A percentile compares a stretch with the other conserved stretches of the same genome.
These are phyloP conservation scores for Scaptodrosophila lebanonensis DNA, from an alignment of 1,140 invertebrate genomes.

Conservation along the genomic window DNA sequence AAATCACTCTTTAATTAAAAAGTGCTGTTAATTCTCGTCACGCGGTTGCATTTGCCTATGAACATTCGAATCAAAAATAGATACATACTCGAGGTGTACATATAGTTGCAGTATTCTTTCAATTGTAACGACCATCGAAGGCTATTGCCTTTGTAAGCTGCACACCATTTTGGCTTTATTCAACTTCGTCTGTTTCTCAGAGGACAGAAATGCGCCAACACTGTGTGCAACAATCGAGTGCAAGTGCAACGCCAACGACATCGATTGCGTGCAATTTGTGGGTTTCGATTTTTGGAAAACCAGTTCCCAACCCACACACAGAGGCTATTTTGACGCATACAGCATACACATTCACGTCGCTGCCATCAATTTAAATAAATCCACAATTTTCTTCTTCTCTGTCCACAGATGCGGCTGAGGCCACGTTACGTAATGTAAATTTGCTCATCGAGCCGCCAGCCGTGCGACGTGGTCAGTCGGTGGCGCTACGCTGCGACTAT, in stretches of 20 bases:
- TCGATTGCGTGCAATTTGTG: constrained; percentile 39
- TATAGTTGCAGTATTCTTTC: too few species aligned
- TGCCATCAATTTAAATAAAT: constrained; percentile 56
- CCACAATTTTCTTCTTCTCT: constrained; percentile 16
- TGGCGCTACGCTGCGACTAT: constrained; percentile 84
- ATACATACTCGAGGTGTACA: too few species aligned
- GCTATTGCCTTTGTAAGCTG: too few species aligned
- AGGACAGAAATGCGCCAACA: too few species aligned
- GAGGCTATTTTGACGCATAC: constrained; percentile 12
- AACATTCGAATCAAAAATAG: too few species aligned
- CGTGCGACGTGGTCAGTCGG: constrained; percentile 83
- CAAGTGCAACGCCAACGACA: constrained; percentile 20
- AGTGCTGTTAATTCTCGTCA: too few species aligned
- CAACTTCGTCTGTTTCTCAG: too few species aligned
- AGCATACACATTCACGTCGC: constrained; percentile 27
- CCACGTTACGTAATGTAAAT: constrained; percentile 77
- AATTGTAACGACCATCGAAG: too few species aligned
- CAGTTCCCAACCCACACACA: too few species aligned
- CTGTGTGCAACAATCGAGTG: neutral
- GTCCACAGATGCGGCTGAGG: constrained; percentile 56
- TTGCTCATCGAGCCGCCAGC: constrained; percentile 78
- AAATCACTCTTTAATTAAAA: too few species aligned
- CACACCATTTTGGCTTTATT: too few species aligned
- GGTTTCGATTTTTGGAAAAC: constrained; percentile 16
- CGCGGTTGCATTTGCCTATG: too few species aligned